A percentile compares a stretch with the other conserved stretches of the same genome.
Conservation (phyloP, 2,888 invertebrate species). For the Pandemis cinnamomeana region DNA sequence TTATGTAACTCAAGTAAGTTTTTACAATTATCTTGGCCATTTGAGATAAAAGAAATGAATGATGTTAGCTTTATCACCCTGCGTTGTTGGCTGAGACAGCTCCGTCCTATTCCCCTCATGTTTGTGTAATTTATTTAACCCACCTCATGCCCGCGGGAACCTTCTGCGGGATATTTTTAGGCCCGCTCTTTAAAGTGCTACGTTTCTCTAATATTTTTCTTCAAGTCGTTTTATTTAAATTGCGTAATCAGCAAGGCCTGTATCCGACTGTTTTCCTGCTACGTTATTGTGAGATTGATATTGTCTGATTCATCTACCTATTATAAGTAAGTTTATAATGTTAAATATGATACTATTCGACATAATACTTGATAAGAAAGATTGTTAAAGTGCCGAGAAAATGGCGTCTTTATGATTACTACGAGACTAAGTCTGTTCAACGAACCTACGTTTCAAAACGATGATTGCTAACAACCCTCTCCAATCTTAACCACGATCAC, state of each 20-base stretch:
- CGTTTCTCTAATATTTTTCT: conserved; percentile 12
- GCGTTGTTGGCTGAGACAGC: conserved; percentile 23
- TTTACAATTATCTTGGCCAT: conserved; percentile 16
- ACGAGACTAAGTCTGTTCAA: too few species aligned
- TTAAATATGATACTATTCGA: too few species aligned
- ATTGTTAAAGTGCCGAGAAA: too few species aligned
- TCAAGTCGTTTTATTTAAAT: conserved; percentile 9
- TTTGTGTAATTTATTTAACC: conserved; percentile 40
- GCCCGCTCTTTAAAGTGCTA: conserved; percentile 28
- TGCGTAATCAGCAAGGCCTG: conserved; percentile 15
- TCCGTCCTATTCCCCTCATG: conserved; percentile 34
- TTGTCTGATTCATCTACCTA: neutral
- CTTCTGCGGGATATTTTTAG: conserved; percentile 27
- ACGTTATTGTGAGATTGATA: neutral
- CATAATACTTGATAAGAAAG: too few species aligned
- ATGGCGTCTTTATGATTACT: too few species aligned
- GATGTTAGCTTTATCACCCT: conserved; percentile 22
- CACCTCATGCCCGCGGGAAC: conserved; percentile 25
- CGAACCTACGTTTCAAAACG: neutral
- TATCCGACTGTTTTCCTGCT: neutral
- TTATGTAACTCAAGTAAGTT: conserved; percentile 18
- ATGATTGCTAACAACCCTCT: neutral
- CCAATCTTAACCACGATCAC: neutral
- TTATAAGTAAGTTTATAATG: too few species aligned
- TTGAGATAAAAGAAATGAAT: conserved; percentile 34